Base-by-base conservation (phyloP, 2,113 vertebrate species). In the Hyperopisus bebe region DNA sequence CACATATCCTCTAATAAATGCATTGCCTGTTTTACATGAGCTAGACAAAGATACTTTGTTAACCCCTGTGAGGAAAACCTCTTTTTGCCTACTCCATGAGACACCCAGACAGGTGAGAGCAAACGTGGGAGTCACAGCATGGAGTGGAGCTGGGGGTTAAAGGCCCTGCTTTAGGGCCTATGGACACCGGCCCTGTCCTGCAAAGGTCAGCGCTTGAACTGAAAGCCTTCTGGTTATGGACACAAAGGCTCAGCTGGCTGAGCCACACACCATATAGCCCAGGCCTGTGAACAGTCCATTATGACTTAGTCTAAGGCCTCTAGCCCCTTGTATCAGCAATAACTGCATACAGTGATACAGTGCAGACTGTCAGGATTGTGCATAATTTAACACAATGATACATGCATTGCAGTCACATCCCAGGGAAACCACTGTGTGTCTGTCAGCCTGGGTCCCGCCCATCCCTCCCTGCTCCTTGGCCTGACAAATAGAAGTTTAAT, bases 331-430 rank as follows among this genome's bases (percentile, higher is more conserved):
- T 84, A 35, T 44, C 58, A 27, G 47, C 27, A 21, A 77, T 5
- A 88, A 80, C 39, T 46, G 44, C 46, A 53, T 21, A 24, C 7
- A 19, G 11, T 84, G 90, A 91, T 77, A 77, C 90, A 91, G 46
- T 70, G 58, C 74, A 51, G 51, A 27, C 31, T 83, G 51, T 66
- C 46, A 35, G 19, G 19, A 50, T 47, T 35, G 5, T 90, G 46
- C 47, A 90, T 91, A 88, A 90, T 91, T 66, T 86, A 87, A 86
- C 86, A 88, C 17, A 31, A 86, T 89, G 88, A 74, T 89, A 74
- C 89, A 85, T 90, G 58, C 86, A 35, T 39, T 24, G 24, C 42
- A 35, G 19, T 66, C 58, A 24, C 58, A 58, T 74, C 47, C 8
- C 42, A 53, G 90, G 80, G 88, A 89, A 58, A 62, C 51, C 66